Evolutionary conservation across 1,140 invertebrate species (phyloP), one percentile per base, ranked within the genome.

Genomic region (Penaeus japonicus): DNA sequence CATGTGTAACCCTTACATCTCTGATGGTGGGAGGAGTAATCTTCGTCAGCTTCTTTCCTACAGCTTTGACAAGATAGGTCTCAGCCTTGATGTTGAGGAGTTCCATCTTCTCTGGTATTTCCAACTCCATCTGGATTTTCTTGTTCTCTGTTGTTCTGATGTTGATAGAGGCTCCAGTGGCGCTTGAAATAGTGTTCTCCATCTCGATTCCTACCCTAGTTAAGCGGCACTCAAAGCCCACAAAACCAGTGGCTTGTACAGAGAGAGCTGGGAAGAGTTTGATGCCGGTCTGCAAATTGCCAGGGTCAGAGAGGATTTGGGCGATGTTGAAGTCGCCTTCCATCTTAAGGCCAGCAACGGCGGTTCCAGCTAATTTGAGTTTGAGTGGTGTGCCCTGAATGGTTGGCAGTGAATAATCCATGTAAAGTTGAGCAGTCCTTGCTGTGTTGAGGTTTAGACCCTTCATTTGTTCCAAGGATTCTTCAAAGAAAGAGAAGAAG

Each of bases 381-480:
- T 77, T 83, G 12, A 88, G 62, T 20, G 87, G 87, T 4, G 73
- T 75, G 15, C 87, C 87, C 20, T 83, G 87, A 18, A 84, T 83
- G 20, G 87, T 88, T 1, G 80, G 79, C 15, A 88, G 35, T 65
- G 47, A 77, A 30, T 88, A 83, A 15, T 88, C 87, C 18, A 83
- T 0, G 24, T 15, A 30, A 24, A 88, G 22, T 20, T 84, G 70
- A 39, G 55, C 65, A 17, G 65, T 30, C 18, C 80, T 22, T 32
- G 53, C 53, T n/a, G 30, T 47, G 27, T 78, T 54, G 2, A 62
- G 18, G 18, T 83, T 62, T 4, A 88, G 18, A 53, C 84, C 81
- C 15, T 83, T 77, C 53, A 84, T 73, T 0, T 54, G 39, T 3
- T 22, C 53, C 17, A 88, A 70, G 12, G 30, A 59, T 22, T 84